Evolutionary conservation across 2,797 vertebrate species (phyloP).

Genomic region (Sebastes paucispinis): DNA sequence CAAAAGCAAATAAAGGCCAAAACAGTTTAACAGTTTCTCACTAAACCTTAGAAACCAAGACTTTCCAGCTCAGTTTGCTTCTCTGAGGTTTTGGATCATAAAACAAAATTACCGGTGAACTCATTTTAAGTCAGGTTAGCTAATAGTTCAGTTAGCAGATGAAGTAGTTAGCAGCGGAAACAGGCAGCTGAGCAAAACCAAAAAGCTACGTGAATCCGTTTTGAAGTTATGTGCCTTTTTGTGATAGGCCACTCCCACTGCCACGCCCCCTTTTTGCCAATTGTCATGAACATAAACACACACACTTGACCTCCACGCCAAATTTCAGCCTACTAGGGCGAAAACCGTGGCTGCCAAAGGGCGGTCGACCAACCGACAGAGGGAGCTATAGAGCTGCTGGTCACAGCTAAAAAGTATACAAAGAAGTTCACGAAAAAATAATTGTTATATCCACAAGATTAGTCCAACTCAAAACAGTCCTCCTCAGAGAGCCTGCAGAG

Average conservation of each 20-base stretch:
- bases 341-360: not conserved
- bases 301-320: not conserved
- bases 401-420: not conserved
- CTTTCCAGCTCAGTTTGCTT: not conserved
- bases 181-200: not conserved
- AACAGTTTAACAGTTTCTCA: not conserved
- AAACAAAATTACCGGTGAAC: not conserved
- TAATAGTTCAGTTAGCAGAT: not conserved
- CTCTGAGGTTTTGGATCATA: not conserved
- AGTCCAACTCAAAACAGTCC: not conserved
- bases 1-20: not conserved
- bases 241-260: not conserved
- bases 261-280: not conserved
- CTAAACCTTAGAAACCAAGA: not conserved
- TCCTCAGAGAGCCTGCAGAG: not conserved
- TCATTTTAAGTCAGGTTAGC: not conserved
- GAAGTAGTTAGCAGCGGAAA: not conserved
- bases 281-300: not conserved
- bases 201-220: not conserved
- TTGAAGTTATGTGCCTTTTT: too few species aligned
- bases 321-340: not conserved
- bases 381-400: rapidly evolving
- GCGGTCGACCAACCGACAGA: not conserved
- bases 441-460: not conserved
- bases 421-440: not conserved